These are phyloP conservation scores for Tonatia bakeri DNA, from an alignment of 2,113 vertebrate genomes.

Conservation along the genomic window DNA sequence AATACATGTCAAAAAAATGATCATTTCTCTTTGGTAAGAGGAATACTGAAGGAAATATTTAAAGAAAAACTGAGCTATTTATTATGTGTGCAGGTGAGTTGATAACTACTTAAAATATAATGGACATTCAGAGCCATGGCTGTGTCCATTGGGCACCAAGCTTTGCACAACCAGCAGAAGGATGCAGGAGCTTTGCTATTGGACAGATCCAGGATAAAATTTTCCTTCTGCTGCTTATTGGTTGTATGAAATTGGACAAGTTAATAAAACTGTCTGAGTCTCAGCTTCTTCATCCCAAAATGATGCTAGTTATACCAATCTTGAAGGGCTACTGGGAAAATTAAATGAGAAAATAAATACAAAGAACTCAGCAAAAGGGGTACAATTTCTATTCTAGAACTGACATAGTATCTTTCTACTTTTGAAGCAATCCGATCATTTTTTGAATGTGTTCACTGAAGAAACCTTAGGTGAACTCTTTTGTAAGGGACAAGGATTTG, in stretches of 20 bases:
- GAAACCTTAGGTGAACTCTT: conserved; percentile 38
- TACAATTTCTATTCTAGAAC: background rate
- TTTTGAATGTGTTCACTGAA: background rate
- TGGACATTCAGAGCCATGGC: background rate
- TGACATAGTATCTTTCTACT: background rate
- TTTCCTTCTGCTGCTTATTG: background rate
- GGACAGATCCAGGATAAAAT: background rate
- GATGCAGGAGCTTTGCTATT: background rate
- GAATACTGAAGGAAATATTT: background rate
- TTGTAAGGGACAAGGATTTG: background rate
- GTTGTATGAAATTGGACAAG: background rate
- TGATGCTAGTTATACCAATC: background rate
- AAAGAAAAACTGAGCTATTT: background rate
- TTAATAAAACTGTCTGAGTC: background rate
- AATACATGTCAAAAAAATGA: background rate
- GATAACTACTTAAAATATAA: background rate
- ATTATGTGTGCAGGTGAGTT: background rate
- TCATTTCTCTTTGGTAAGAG: background rate
- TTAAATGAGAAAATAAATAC: background rate
- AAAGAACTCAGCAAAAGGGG: background rate
- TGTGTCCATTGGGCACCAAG: background rate
- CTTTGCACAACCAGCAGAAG: background rate
- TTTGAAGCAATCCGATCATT: background rate
- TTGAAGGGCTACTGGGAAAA: background rate
- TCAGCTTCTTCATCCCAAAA: background rate